These are phyloP conservation scores for Palloptera scutellata DNA, from an alignment of 2,888 invertebrate genomes.

Conservation along the genomic window DNA sequence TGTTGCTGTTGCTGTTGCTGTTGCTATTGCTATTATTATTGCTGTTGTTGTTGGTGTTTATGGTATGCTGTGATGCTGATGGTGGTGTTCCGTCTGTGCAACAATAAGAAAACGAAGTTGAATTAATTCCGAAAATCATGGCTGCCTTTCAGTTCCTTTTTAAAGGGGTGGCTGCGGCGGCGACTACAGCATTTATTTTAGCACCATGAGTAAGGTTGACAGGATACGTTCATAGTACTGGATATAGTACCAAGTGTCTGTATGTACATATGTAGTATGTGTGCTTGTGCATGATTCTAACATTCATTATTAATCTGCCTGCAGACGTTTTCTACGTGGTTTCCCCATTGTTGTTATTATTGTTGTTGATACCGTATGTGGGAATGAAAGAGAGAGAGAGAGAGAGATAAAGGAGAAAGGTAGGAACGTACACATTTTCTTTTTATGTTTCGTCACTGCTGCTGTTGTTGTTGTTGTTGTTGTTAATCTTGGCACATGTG, in stretches of 20 bases:
- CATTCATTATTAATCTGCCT: constrained; percentile 51
- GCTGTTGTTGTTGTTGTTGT: neutral
- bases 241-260: neutral
- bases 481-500: constrained; percentile 19
- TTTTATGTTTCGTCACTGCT: neutral
- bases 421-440: neutral
- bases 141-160: constrained; percentile 41
- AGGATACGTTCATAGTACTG: constrained; percentile 28
- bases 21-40: neutral
- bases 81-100: too few relatives aligned
- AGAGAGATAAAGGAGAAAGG: too few relatives aligned
- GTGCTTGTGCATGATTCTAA: neutral
- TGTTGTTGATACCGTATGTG: constrained; percentile 34
- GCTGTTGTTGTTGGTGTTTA: neutral
- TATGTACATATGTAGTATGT: constrained; percentile 2
- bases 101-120: constrained; percentile 54
- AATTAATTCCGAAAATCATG: constrained; percentile 60
- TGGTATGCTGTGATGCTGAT: neutral
- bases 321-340: constrained; percentile 48
- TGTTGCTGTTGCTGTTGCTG: constrained; percentile 2
- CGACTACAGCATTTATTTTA: constrained; percentile 7
- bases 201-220: constrained; percentile 45
- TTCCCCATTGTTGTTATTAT: constrained; percentile 26
- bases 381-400: constrained; percentile 1
- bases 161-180: constrained; percentile 24